These are phyloP conservation scores for Corythaeola cristata DNA, from an alignment of 2,113 vertebrate species.

Conservation along the genomic window DNA sequence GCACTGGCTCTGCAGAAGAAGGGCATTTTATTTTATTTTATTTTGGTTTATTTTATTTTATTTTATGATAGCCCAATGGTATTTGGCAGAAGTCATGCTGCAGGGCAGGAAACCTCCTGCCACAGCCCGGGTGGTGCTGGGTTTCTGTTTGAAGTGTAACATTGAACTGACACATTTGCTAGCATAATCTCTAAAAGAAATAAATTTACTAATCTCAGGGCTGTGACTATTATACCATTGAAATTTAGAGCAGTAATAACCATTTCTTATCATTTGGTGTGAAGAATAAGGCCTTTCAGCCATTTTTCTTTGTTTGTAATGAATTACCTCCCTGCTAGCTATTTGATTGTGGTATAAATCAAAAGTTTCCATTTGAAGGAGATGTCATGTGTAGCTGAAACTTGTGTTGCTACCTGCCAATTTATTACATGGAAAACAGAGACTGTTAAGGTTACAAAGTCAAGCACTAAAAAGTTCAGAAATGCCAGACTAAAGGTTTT, in stretches of 20 bases:
- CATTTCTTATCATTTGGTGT: not conserved
- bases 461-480: not conserved
- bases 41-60: not conserved
- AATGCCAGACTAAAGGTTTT: not conserved
- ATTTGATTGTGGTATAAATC: slow-evolving; percentile 1
- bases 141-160: not conserved
- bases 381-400: not conserved
- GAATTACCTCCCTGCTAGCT: not conserved
- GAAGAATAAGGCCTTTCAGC: not conserved
- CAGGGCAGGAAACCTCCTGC: not conserved
- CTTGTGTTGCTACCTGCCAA: not conserved
- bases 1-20: not conserved
- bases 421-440: not conserved
- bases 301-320: not conserved
- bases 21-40: not conserved
- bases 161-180: not conserved
- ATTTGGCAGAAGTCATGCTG: not conserved
- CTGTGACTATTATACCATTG: not conserved
- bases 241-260: slow-evolving; percentile 3
- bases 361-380: not conserved
- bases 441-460: not conserved
- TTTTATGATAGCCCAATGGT: not conserved
- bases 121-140: not conserved
- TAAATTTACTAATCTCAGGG: not conserved
- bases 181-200: not conserved